A percentile compares a stretch with the other conserved stretches of the same genome.
phyloP scores from a whole-genome alignment of 64 coral and sea anemone species.

The Montipora cactus region DNA sequence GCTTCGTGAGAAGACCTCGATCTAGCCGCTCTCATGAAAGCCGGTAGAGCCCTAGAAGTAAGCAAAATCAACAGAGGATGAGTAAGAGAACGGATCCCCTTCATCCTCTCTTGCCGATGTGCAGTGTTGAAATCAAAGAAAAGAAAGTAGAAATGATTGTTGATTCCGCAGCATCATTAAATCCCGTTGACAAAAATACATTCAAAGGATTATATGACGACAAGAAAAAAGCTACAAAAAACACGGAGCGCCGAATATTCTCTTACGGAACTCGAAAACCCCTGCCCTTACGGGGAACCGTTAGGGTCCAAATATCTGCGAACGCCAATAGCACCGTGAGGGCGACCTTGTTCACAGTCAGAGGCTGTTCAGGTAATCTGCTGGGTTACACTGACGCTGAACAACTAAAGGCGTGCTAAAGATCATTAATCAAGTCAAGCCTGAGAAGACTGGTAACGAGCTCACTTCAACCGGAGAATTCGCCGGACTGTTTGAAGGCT shows the following conservation, averaged over 20 bases:
- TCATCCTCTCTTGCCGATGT: neutral
- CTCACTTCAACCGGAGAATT: constrained; percentile 28
- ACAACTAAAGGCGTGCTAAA: constrained; percentile 57
- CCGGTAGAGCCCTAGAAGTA: too few relatives aligned
- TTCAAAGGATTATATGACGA: constrained; percentile 1
- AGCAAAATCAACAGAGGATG: too few relatives aligned
- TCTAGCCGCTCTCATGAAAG: too few relatives aligned
- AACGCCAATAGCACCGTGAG: neutral
- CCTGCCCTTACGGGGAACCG: constrained; percentile 24
- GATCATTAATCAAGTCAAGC: constrained; percentile 51
- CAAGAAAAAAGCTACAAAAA: neutral
- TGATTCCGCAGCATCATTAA: constrained; percentile 77
- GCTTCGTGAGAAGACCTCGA: too few relatives aligned
- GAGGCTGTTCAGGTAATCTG: constrained; percentile 54
- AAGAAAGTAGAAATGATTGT: constrained; percentile 45
- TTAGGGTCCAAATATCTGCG: neutral
- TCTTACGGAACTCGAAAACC: constrained; percentile 15
- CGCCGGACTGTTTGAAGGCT: constrained; percentile 63
- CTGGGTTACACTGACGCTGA: constrained; percentile 40
- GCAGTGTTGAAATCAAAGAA: constrained; percentile 42
- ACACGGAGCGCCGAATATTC: neutral
- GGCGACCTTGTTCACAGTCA: neutral
- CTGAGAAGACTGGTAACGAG: constrained; percentile 6
- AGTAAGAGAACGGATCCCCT: too few relatives aligned
- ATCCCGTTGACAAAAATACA: constrained; percentile 63